Percentiles rank a stretch among this genome's conserved stretches.
Evolutionary conservation across 2,888 invertebrate genomes (phyloP).

Genomic region (Opisthograptis luteolata): DNA sequence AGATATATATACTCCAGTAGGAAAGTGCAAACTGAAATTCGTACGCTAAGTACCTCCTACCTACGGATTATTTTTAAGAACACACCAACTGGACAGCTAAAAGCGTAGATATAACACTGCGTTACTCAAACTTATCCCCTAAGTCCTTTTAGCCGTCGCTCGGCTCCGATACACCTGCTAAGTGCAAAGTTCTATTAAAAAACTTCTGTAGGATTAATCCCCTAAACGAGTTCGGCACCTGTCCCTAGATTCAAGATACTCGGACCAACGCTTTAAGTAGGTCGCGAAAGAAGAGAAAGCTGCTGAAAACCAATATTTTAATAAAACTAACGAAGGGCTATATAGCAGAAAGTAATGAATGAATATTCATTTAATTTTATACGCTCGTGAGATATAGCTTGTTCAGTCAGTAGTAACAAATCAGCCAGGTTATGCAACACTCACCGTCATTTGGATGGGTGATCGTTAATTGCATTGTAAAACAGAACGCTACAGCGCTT

Average conservation of each 20-base stretch:
- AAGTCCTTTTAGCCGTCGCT: slow-evolving; percentile 25
- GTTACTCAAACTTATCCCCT: slow-evolving; percentile 26
- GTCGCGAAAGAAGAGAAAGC: neutral
- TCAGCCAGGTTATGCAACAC: no score
- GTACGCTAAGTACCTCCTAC: no score
- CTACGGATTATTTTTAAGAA: no score
- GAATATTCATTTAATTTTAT: no score
- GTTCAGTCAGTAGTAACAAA: no score
- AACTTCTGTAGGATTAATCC: slow-evolving; percentile 20
- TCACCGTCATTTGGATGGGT: no score
- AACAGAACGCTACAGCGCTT: no score
- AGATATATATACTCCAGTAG: no score
- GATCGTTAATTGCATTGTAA: no score
- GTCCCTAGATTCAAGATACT: slow-evolving; percentile 4
- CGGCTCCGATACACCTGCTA: slow-evolving; percentile 29
- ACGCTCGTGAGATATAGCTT: no score
- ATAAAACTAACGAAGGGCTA: slow-evolving; percentile 24
- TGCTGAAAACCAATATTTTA: slow-evolving; percentile 4
- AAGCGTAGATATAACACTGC: slow-evolving; percentile 10
- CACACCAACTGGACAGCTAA: slow-evolving; percentile 12
- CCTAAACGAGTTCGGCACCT: slow-evolving; percentile 21
- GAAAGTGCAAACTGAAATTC: no score
- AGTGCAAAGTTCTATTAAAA: slow-evolving; percentile 31
- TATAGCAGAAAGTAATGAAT: no score
- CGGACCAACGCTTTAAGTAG: neutral